Evolutionary conservation across 2,113 vertebrate genomes (phyloP).

Genomic region (Pituophis catenifer): DNA sequence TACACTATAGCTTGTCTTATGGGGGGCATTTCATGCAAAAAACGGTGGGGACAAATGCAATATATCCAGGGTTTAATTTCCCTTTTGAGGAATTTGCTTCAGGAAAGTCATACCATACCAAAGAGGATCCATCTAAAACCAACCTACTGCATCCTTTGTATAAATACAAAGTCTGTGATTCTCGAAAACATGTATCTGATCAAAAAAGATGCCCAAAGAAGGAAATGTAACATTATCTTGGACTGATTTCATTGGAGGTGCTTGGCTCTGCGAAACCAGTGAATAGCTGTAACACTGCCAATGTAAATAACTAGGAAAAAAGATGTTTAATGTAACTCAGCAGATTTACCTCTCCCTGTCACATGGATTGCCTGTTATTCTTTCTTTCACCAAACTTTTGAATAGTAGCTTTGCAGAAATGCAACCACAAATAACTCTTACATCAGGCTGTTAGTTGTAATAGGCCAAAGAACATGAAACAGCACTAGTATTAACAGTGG

Average conservation of each 20-base stretch:
- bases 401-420: conserved; percentile 35
- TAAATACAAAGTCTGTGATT: not conserved
- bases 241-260: not conserved
- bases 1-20: not conserved
- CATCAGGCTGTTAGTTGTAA: conserved; percentile 31
- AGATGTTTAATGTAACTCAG: conserved; percentile 8
- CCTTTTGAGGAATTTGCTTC: not conserved
- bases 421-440: conserved; percentile 40
- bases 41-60: not conserved
- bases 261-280: not conserved
- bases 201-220: conserved; percentile 11
- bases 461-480: conserved; percentile 22
- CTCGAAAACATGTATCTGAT: not conserved
- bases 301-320: conserved; percentile 15
- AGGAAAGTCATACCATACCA: not conserved
- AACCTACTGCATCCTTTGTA: not conserved
- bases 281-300: not conserved
- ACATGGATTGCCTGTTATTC: conserved; percentile 29
- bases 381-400: conserved; percentile 26
- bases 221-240: conserved; percentile 4
- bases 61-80: not conserved
- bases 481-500: not conserved
- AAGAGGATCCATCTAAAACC: not conserved
- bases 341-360: conserved; percentile 25
- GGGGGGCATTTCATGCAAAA: not conserved